phyloP scores from a whole-genome alignment of 2,797 vertebrate genomes.

The Alca torda region DNA sequence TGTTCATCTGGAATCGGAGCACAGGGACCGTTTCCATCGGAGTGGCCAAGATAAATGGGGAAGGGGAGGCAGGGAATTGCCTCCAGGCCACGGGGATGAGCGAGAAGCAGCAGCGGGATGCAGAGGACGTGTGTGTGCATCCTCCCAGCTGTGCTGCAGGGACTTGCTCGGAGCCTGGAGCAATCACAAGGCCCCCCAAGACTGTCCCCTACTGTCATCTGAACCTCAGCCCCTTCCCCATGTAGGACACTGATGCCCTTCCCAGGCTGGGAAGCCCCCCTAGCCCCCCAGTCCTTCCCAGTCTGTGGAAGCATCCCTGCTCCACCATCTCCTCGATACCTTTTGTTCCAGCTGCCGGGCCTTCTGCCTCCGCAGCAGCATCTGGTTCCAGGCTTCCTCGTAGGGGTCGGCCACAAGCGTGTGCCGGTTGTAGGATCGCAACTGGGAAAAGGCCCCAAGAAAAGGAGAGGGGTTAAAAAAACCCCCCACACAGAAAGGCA shows the following conservation, averaged over 20 bases:
- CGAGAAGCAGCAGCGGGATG: not conserved
- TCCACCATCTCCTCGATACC: conserved; percentile 68
- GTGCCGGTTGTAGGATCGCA: conserved; percentile 96
- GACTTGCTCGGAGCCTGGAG: not conserved
- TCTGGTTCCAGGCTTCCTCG: conserved; percentile 89
- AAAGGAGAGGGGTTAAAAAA: not conserved
- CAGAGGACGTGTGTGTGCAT: fast-evolving
- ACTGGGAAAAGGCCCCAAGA: conserved; percentile 70
- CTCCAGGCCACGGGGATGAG: not conserved
- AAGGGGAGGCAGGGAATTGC: not conserved
- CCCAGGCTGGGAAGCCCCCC: not conserved
- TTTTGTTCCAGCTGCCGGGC: conserved; percentile 87
- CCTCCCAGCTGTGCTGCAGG: not conserved
- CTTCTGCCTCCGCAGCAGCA: conserved; percentile 88
- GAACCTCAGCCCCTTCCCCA: not conserved
- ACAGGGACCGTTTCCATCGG: fast-evolving
- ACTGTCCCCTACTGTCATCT: not conserved
- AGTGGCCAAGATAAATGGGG: fast-evolving
- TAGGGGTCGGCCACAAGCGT: conserved; percentile 91
- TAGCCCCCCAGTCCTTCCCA: fast-evolving
- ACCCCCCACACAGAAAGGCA: not conserved
- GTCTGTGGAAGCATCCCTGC: fast-evolving
- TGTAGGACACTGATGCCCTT: not conserved
- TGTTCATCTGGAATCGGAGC: conserved; percentile 82
- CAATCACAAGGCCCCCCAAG: not conserved